Base-by-base conservation (phyloP, 2,113 vertebrate species). In the Mugil cephalus region DNA sequence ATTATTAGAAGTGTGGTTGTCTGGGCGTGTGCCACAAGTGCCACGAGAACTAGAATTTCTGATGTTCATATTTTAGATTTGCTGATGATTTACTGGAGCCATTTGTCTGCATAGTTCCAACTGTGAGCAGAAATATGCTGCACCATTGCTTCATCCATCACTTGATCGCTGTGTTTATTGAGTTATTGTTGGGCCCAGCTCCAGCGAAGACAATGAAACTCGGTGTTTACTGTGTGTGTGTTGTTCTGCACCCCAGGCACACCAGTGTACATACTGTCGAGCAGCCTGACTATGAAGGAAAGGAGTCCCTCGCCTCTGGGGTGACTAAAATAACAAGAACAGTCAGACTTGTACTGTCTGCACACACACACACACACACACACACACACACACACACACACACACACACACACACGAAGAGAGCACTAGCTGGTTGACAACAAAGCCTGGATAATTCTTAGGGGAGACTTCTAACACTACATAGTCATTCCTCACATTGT, bases 271-370 rank as follows among this genome's bases (percentile, higher is more conserved):
- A 59, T 68, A 43, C 39, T 56, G 60, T 68, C 19, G 38, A 43
- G 62, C 47, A 19, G 42, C 8, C 55, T 15, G 35, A 73, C 54
- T 58, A 59, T 63, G 55, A 80, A 75, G 52, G 19, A 39, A 70
- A 48, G 19, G 5, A 30, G 46, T n/a, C 47, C 42, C 5, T 17
- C 36, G 52, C 80, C 69, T 66, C 70, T 50, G 70, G 80, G 50
- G 63, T 50, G 50, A 59, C 65, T 58, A 56, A 83, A 89, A 85
- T 77, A 87, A 82, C 63, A 70, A 74, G 40, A 36, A 53, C 15
- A 67, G 45, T 62, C 11, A 60, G 45, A 74, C 69, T 42, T 18
- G 13, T 46, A 61, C 64, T 45, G 42, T 48, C 35, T 43, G 34
- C 9, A 64, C 39, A 67, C 34, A 53, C 14, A 58, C 38, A 51